Evolutionary conservation across 2,113 vertebrate species (phyloP), one percentile per base, ranked within the genome.

Genomic region (Seriola dumerili): DNA sequence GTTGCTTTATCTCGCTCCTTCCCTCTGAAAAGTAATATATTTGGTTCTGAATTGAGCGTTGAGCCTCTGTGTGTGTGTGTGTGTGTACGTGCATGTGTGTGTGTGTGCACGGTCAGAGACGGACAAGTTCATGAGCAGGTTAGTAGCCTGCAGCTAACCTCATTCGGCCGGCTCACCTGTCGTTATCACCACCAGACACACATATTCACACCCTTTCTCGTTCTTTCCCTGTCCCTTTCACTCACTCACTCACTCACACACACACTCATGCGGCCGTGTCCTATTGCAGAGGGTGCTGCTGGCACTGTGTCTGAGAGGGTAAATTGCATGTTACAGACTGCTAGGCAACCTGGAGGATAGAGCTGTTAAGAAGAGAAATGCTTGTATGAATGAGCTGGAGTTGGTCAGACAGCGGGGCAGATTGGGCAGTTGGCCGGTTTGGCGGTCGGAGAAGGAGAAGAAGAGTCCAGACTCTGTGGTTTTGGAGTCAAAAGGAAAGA

Each of bases 81-180:
- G 29, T 29, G 25, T 29, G 25, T 29, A 29, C 25, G 25, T 36
- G 46, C 32, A 68, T 65, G 52, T 62, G 46, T 65, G 55, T 73
- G 67, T 73, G 40, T 55, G 64, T 69, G 36, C n/a, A 54, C 64
- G 81, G 76, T 52, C 63, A 71, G 19, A 40, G 59, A 78, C 7
- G 2, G 79, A 69, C 44, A 77, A 50, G 83, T 83, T 85, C 82
- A 80, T 25, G n/a, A 23, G 76, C 55, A 65, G 84, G 72, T 74
- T 62, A 76, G 8, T 73, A 46, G 85, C 88, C 88, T 46, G n/a
- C 58, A 75, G 83, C 74, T 62, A 69, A 79, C 85, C 78, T 69
- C 34, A 36, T 21, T 54, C 29, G 62, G 52, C 25, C 8, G 5
- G 9, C 74, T 81, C 67, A 65, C 46, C 68, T 67, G 68, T 57